Evolutionary conservation across 2,888 invertebrate species (phyloP).

Genomic region (Mythimna loreyi): DNA sequence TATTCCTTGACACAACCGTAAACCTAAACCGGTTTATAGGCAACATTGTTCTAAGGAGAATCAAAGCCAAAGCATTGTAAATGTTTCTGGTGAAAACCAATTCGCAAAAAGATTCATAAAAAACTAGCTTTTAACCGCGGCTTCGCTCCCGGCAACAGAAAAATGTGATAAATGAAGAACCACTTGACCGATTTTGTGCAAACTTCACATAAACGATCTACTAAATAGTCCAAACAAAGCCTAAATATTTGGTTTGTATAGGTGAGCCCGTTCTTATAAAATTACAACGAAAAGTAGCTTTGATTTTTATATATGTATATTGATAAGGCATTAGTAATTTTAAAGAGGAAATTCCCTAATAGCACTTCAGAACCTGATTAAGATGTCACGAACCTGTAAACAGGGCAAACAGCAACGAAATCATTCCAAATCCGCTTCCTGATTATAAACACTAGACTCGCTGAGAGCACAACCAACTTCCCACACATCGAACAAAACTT

Average conservation of each 20-base stretch:
- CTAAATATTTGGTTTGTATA: too few species aligned
- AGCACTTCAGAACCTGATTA: slow-evolving; percentile 10
- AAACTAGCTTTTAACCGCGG: too few species aligned
- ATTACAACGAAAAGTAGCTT: too few species aligned
- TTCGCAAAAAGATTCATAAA: background rate
- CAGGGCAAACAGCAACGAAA: slow-evolving; percentile 80
- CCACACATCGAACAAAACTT: slow-evolving; percentile 82
- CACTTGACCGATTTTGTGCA: too few species aligned
- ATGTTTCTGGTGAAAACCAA: background rate
- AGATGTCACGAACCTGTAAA: slow-evolving; percentile 79
- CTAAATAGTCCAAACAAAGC: too few species aligned
- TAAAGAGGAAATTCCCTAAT: background rate
- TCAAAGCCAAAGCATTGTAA: background rate
- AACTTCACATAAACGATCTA: too few species aligned
- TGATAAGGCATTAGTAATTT: background rate
- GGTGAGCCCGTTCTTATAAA: too few species aligned
- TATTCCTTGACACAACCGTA: slow-evolving; percentile 1
- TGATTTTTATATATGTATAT: too few species aligned
- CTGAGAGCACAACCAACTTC: slow-evolving; percentile 77
- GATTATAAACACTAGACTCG: slow-evolving; percentile 77
- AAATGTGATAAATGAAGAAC: too few species aligned
- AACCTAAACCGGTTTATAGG: slow-evolving; percentile 31
- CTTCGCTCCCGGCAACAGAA: too few species aligned
- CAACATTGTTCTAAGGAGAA: slow-evolving; percentile 31
- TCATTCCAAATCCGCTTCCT: slow-evolving; percentile 81